A percentile compares a stretch with the other conserved stretches of the same genome.
Evolutionary conservation across 2,888 invertebrate genomes (phyloP).

Genomic region (Lacanobia wlatinum): DNA sequence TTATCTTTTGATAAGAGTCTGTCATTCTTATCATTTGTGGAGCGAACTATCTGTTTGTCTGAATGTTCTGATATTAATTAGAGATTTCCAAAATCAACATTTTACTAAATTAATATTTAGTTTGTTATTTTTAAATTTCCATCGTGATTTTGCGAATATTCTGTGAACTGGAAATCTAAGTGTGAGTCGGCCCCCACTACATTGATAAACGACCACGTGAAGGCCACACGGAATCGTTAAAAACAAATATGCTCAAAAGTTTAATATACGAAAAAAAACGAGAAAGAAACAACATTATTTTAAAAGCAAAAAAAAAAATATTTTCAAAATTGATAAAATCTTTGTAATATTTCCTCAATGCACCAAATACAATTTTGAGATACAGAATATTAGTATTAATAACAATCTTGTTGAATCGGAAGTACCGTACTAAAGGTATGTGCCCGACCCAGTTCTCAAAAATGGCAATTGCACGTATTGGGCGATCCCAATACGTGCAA

Average conservation of each 20-base stretch:
- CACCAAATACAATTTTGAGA: no score
- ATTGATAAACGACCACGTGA: not conserved
- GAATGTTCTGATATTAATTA: conserved; percentile 32
- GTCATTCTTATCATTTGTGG: conserved; percentile 46
- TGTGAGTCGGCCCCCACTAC: not conserved
- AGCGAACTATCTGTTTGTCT: conserved; percentile 35
- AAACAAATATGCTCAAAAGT: conserved; percentile 1
- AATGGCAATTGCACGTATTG: no score
- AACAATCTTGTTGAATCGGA: no score
- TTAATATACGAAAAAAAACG: not conserved
- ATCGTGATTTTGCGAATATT: not conserved
- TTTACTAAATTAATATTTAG: conserved; percentile 39
- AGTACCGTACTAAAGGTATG: no score
- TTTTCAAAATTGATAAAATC: no score
- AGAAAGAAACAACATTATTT: no score
- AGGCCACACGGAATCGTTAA: not conserved
- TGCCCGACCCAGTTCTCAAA: no score
- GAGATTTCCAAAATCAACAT: conserved; percentile 33
- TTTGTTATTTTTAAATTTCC: conserved; percentile 34
- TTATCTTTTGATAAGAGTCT: conserved; percentile 60
- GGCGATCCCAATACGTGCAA: no score
- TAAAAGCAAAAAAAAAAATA: no score
- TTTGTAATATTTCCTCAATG: no score
- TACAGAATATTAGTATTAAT: no score
- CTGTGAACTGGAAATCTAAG: conserved; percentile 1